These are phyloP conservation scores for Tarsius wallacei DNA, from an alignment of 2,797 vertebrate species.

Conservation along the genomic window DNA sequence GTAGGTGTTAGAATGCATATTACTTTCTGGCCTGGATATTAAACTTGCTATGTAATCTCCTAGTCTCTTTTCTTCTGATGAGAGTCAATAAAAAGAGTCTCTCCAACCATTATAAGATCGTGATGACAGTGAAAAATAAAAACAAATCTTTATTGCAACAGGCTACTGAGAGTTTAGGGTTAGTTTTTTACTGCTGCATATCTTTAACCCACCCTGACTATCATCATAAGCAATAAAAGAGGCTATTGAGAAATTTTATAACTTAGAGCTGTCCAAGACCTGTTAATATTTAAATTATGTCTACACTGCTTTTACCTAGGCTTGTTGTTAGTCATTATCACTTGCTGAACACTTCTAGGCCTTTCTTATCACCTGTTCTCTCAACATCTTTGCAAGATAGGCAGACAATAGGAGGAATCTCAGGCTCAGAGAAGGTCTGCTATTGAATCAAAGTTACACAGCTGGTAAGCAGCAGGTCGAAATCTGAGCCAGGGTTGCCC, in stretches of 20 bases:
- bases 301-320: not conserved
- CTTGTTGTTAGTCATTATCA: not conserved
- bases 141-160: not conserved
- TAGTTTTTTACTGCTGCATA: not conserved
- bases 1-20: not conserved
- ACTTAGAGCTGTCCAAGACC: not conserved
- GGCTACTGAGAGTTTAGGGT: not conserved
- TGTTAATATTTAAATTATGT: not conserved
- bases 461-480: not conserved
- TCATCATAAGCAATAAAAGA: slow-evolving; percentile 31
- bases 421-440: not conserved
- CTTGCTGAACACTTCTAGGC: not conserved
- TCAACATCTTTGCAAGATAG: not conserved
- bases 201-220: not conserved
- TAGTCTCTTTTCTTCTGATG: not conserved
- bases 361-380: not conserved
- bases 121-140: not conserved
- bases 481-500: not conserved
- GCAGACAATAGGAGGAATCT: not conserved
- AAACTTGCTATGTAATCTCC: not conserved
- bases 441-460: not conserved
- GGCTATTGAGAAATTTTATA: not conserved
- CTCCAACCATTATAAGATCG: not conserved
- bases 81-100: not conserved
- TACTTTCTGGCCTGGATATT: not conserved